Evolutionary conservation across 2,113 vertebrate species (phyloP), one percentile per base, ranked within the genome.

Genomic region (Megatriorchis doriae): DNA sequence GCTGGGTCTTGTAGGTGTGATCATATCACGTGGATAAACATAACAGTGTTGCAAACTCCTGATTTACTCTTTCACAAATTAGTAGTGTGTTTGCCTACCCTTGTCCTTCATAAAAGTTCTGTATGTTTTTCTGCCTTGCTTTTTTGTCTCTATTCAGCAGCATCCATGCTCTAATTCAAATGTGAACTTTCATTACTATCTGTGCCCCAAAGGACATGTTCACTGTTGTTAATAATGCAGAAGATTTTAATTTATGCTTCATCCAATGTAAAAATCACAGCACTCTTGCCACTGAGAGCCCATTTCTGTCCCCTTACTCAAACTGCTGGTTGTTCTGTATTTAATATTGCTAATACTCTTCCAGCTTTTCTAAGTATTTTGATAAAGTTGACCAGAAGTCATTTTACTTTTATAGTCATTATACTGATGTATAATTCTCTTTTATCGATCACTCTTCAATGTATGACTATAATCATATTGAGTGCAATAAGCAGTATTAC

Each of bases 221-320:
- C 36, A 1, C 61, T 91, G 61, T 83, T 97, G 93, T 92, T 96
- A 96, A 95, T 96, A 96, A 95, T 92, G 94, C 84, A 93, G 86
- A 81, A 81, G 83, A 81, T 95, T 94, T 96, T 94, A 94, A 95
- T 95, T 96, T 96, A 77, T 93, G 47, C 94, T 92, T 78, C 83
- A 72, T 91, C 83, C 91, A 85, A 4, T 61, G 71, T 93, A 74
- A 93, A 95, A 97, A 95, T 93, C 83, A 26, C 80, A 81, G 52
- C 56, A 22, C 36, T 56, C 48, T 88, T 86, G 58, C 87, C 72
- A 93, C 66, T 43, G 62, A 89, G 82, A 95, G 63, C 45, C 65
- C 40, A 38, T 75, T 90, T 88, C 78, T 14, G 4, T 84, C 48
- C 61, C 66, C 81, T 82, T 55, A 9, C 18, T 90, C 95, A 93